Evolutionary conservation across 2,113 vertebrate genomes (phyloP).

Genomic region (Chunga burmeisteri): DNA sequence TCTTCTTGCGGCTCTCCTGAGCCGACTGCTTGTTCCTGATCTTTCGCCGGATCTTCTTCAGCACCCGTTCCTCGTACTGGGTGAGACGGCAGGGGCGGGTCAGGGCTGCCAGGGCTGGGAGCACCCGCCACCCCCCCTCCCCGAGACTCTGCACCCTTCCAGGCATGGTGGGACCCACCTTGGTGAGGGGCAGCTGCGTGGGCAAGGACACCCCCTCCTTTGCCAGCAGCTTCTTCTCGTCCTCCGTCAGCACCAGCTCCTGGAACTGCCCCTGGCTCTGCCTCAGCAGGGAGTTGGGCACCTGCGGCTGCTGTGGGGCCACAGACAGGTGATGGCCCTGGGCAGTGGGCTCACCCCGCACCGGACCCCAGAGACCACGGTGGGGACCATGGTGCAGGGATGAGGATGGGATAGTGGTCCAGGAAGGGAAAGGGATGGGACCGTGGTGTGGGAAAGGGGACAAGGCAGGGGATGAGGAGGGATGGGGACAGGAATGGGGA

Average conservation of each 20-base stretch:
- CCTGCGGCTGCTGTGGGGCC: conserved; percentile 21
- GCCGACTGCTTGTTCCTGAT: conserved; percentile 94
- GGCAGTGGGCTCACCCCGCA: accelerated
- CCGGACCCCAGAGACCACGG: not conserved
- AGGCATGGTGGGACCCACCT: conserved; percentile 69
- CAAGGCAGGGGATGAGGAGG: not conserved
- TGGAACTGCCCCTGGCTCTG: conserved; percentile 69
- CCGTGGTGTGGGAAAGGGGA: not conserved
- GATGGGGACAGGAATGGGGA: not conserved
- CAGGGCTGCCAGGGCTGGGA: not conserved
- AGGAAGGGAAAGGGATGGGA: not conserved
- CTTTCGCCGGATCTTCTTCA: conserved; percentile 94
- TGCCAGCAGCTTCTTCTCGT: conserved; percentile 91
- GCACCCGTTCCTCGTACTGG: conserved; percentile 89
- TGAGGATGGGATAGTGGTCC: not conserved
- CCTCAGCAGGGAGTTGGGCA: conserved; percentile 3
- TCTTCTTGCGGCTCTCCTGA: conserved; percentile 94
- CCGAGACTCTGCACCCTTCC: accelerated
- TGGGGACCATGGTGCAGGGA: accelerated
- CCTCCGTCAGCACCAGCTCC: conserved; percentile 89
- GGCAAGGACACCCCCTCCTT: conserved; percentile 90
- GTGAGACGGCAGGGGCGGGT: not conserved
- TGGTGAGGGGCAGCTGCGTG: conserved; percentile 89
- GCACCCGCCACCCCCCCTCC: too few species aligned
- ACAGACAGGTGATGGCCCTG: accelerated